Base-by-base conservation (phyloP, 2,888 invertebrate species). In the Nowickia ferox region DNA sequence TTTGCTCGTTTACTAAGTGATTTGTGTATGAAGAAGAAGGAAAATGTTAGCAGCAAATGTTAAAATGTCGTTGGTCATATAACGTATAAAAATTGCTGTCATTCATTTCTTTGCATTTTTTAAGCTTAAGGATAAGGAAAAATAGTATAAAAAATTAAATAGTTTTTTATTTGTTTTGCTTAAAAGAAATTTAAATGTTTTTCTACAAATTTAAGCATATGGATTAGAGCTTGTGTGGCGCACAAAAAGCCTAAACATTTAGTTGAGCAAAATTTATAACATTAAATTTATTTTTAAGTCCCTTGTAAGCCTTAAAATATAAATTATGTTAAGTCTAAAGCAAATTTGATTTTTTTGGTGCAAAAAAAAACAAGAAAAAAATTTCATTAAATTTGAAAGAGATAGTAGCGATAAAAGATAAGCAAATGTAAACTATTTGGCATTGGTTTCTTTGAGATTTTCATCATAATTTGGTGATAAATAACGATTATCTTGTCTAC, bases 41-140 rank as follows among this genome's bases (percentile, higher is more conserved):
- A 6, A 30, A 8, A 30, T 8, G 11, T 0, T 30, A 44, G 63
- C 9, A 53, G 22, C n/a, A 71, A 75, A 80, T 76, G 51, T 55
- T 72, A 63, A 76, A 84, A 76, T 72, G 76, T 68, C 80, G 42
- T 30, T 76, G 76, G 75, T 80, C 84, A 76, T 59, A 71, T 76
- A 80, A 9, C 76, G n/a, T 53, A 84, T 74, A 61, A 59, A 81
- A 81, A 55, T 84, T 42, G 42, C 46, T 81, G 81, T 68, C 74
- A 84, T 80, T 84, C 59, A 80, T 81, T 81, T 77, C 63, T 17
- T 22, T 9, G 48, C 17, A 75, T 75, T 22, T 48, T 30, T 30
- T 30, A 30, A 30, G 30, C 22, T 15, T 46, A 63, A 13, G 22
- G n/a, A n/a, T n/a, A 38, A 44, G 51, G 42, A 22, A 42, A 61